Base-by-base conservation (phyloP, 2,888 invertebrate genomes). In the Volucella inanis region DNA sequence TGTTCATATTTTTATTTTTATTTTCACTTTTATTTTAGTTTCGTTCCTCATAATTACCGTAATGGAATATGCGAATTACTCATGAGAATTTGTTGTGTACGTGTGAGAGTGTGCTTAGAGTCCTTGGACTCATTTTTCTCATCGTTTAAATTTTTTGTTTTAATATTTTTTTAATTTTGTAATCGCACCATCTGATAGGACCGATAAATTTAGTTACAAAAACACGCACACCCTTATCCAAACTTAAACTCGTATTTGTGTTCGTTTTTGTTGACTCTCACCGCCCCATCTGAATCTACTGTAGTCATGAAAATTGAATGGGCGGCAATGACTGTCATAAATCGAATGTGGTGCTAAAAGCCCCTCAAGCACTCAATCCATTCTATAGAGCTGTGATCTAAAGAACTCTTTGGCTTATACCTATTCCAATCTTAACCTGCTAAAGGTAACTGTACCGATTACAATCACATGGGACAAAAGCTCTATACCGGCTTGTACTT, bases 51-150 rank as follows among this genome's bases (percentile, higher is more conserved):
- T 85, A 85, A 85, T 85, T 80, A 85, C 80, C 84, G 71, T 85
- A 85, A 80, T 85, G 84, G 84, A 85, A 85, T 85, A 72, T 76
- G 84, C 71, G 84, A 85, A 80, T 76, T 85, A 80, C 80, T 85
- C 76, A 76, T 76, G 71, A 85, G 78, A 72, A 67, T 61, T 75
- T 18, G 47, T 61, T 61, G 45, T 50, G 55, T 31, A 31, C 31
- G 31, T 31, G 31, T 0, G 31, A 31, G 31, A 31, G 31, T 71
- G 52, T 38, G 14, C 38, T 12, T 4, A n/a, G 54, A 31, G 76
- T 76, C 80, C 84, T 80, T 76, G 80, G 54, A 65, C 76, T 47
- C 15, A 39, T 75, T 75, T 65, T 61, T 18, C 8, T 71, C 12
- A 15, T 8, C n/a, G 12, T 72, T 61, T n/a, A 3, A 12, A 62